Evolutionary conservation across 2,797 vertebrate genomes (phyloP).

Genomic region (Euphonia xanthogaster): DNA sequence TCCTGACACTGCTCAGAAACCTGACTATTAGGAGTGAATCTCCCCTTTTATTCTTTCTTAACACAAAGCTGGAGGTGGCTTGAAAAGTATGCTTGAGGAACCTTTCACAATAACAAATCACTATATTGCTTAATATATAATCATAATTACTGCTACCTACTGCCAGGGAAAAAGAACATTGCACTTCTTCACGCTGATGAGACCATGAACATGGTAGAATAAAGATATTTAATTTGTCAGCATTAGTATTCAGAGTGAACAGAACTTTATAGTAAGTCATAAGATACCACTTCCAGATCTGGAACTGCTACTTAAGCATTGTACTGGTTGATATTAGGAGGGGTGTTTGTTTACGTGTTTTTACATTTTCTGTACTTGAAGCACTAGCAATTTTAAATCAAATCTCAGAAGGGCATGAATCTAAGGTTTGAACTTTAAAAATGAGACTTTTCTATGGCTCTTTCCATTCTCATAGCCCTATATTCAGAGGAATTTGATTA

Average conservation of each 20-base stretch:
- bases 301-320: background rate
- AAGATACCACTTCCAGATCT: background rate
- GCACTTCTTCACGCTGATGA: background rate
- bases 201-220: background rate
- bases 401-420: background rate
- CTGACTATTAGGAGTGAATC: background rate
- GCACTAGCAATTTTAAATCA: background rate
- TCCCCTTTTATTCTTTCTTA: background rate
- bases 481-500: background rate
- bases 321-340: background rate
- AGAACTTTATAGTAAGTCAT: background rate
- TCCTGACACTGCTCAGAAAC: background rate
- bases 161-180: background rate
- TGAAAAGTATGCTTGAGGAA: background rate
- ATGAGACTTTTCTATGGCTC: background rate
- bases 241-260: slow-evolving; percentile 1
- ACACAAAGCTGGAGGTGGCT: background rate
- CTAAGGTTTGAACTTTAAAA: background rate
- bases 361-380: background rate
- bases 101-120: background rate
- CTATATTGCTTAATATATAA: background rate
- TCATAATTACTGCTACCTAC: background rate
- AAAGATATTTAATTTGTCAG: background rate
- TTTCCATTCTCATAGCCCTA: background rate
- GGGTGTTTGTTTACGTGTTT: background rate